These are phyloP conservation scores for Crax fasciolata DNA, from an alignment of 2,797 vertebrate genomes.

Conservation along the genomic window DNA sequence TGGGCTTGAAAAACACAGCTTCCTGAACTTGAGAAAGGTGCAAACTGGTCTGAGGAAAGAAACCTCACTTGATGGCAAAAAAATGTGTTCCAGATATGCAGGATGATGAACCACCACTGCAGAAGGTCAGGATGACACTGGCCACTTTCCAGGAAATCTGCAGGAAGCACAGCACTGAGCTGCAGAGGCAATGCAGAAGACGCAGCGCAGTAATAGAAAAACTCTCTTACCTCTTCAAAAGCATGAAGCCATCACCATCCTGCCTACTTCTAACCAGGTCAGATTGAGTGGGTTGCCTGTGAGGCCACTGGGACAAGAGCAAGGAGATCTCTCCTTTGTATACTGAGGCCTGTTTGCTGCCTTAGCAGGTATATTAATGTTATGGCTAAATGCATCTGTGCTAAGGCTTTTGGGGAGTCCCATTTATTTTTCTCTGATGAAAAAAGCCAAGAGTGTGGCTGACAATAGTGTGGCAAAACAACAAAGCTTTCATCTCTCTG, in stretches of 20 bases:
- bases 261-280: background rate
- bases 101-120: background rate
- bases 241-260: background rate
- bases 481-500: background rate
- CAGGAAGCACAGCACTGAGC: background rate
- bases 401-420: background rate
- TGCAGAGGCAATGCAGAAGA: background rate
- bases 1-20: background rate
- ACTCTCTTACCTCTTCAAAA: constrained; percentile 16
- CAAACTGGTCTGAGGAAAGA: background rate
- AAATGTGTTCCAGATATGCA: background rate
- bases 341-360: accelerated
- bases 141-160: constrained; percentile 27
- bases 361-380: background rate
- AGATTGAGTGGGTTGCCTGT: background rate
- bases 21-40: background rate
- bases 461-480: background rate
- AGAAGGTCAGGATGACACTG: constrained; percentile 16
- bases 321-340: background rate
- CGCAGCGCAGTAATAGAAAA: constrained; percentile 17
- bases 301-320: background rate
- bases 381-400: background rate
- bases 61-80: background rate
- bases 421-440: background rate
- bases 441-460: background rate